Conservation (phyloP, 2,797 vertebrate species). For the Eospalax fontanierii region DNA sequence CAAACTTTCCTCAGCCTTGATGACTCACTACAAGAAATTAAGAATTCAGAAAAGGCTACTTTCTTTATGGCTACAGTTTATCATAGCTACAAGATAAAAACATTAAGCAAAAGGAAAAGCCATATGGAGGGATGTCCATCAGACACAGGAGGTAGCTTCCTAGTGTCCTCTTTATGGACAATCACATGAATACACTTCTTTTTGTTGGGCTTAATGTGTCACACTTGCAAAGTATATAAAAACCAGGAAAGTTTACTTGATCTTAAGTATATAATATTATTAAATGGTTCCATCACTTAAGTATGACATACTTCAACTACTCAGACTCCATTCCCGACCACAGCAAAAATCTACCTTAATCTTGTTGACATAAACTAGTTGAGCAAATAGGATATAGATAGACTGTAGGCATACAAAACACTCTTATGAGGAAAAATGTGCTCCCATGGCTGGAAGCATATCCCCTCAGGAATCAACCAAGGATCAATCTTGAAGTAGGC, state of each 20-base stretch:
- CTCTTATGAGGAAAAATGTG: neutral
- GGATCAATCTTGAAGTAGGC: neutral
- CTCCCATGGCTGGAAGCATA: neutral
- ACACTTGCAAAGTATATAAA: neutral
- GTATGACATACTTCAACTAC: neutral
- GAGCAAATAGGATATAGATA: neutral
- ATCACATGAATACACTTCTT: neutral
- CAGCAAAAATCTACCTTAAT: neutral
- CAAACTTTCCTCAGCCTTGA: neutral
- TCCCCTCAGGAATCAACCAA: neutral
- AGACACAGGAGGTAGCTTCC: neutral
- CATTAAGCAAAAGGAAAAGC: neutral
- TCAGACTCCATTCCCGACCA: neutral
- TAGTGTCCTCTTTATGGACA: neutral
- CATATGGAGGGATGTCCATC: neutral
- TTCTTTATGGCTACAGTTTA: neutral
- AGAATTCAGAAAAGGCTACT: neutral
- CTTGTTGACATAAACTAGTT: neutral
- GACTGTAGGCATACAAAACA: neutral
- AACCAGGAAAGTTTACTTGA: neutral
- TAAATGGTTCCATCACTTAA: neutral
- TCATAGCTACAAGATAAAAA: neutral
- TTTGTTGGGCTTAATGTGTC: neutral
- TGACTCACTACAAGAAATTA: neutral
- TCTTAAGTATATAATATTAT: neutral